Evolutionary conservation across 1,140 invertebrate species (phyloP).

Genomic region (Branchinecta lynchi): DNA sequence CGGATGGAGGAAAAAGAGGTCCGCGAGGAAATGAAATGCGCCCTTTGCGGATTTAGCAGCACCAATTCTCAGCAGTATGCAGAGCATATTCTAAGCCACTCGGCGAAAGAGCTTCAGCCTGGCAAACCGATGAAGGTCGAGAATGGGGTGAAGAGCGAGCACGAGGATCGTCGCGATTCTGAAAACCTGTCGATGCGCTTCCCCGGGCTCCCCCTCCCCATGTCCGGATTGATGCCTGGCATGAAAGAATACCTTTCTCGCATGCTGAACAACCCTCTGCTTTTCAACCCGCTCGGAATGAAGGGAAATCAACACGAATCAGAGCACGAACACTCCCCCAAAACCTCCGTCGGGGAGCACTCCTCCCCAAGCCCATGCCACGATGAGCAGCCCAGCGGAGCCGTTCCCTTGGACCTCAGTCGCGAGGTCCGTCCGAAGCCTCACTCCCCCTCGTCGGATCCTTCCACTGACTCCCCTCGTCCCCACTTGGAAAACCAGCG

Average conservation of each 20-base stretch:
- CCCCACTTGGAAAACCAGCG: conserved; percentile 10
- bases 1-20: not conserved
- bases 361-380: conserved; percentile 16
- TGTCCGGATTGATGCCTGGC: conserved; percentile 20
- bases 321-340: conserved; percentile 21
- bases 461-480: conserved; percentile 6
- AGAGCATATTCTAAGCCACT: conserved; percentile 34
- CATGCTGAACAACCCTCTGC: conserved; percentile 23
- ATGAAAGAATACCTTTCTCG: conserved; percentile 25
- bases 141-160: conserved; percentile 13
- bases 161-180: conserved; percentile 18
- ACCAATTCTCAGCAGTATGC: conserved; percentile 29
- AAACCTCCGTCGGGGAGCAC: conserved; percentile 17
- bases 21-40: conserved; percentile 28
- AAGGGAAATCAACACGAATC: conserved; percentile 19
- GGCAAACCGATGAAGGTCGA: conserved; percentile 14
- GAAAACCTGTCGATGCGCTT: conserved; percentile 18
- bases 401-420: conserved; percentile 22
- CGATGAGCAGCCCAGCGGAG: conserved; percentile 17
- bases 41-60: conserved; percentile 32
- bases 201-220: conserved; percentile 17
- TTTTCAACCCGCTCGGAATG: conserved; percentile 20
- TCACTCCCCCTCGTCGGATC: conserved; percentile 14
- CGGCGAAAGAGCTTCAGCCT: conserved; percentile 25
- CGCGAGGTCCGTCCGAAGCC: conserved; percentile 20